phyloP scores from a whole-genome alignment of 2,113 vertebrate genomes.

The Phyllopteryx taeniolatus region DNA sequence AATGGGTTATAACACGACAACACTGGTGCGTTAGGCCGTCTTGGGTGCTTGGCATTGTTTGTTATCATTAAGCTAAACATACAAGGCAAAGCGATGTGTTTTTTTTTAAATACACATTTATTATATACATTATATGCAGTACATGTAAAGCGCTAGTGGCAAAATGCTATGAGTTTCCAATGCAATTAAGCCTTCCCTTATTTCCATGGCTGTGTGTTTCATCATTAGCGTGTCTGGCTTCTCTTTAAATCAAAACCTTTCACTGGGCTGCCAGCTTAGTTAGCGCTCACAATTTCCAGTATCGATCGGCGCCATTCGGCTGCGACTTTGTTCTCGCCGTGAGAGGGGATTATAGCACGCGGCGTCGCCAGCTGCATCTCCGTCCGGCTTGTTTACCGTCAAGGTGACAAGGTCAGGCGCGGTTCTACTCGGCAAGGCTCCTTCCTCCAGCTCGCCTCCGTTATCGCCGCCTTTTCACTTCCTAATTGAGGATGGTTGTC shows the following conservation, averaged over 20 bases:
- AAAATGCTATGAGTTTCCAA: too few relatives aligned
- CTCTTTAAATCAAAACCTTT: neutral
- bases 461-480: neutral
- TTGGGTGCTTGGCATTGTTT: too few relatives aligned
- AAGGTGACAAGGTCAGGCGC: constrained; percentile 34
- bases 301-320: constrained; percentile 26
- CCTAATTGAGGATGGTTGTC: neutral
- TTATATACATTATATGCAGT: too few relatives aligned
- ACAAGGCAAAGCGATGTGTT: too few relatives aligned
- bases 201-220: neutral
- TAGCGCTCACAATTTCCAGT: constrained; percentile 15
- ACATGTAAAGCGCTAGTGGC: too few relatives aligned
- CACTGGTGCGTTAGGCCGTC: too few relatives aligned
- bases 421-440: constrained; percentile 8
- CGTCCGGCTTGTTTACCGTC: constrained; percentile 34
- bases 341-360: neutral
- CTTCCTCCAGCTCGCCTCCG: neutral
- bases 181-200: neutral
- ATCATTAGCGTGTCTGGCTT: neutral
- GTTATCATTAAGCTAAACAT: too few relatives aligned
- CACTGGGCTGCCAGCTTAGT: neutral
- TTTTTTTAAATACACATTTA: too few relatives aligned
- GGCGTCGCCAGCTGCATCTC: constrained; percentile 21
- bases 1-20: too few relatives aligned
- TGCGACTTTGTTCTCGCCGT: constrained; percentile 13